A percentile compares a stretch with the other conserved stretches of the same genome.
Conservation (phyloP, 2,113 vertebrate genomes). For the Tragelaphus imberbis region DNA sequence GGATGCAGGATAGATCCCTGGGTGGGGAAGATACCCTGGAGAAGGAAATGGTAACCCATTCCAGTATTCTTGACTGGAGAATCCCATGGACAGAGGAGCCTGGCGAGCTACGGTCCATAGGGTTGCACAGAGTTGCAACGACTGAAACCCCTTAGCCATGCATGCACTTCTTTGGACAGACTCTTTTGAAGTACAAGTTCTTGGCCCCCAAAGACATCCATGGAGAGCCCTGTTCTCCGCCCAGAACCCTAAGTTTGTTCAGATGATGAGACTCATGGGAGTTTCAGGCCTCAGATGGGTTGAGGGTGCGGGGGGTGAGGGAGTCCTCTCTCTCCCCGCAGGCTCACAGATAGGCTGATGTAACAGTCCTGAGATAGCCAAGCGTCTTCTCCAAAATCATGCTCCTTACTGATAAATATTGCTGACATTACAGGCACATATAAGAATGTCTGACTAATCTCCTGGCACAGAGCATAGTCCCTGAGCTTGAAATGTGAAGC, state of each 20-base stretch:
- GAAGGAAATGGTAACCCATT: background rate
- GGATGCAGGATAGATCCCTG: background rate
- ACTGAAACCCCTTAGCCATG: background rate
- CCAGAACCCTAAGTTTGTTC: background rate
- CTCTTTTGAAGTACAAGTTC: background rate
- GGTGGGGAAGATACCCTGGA: background rate
- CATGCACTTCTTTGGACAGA: background rate
- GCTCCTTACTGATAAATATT: constrained; percentile 63
- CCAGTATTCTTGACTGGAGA: background rate
- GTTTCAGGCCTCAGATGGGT: background rate
- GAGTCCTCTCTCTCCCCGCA: background rate
- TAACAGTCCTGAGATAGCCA: background rate
- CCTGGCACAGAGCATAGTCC: constrained; percentile 38
- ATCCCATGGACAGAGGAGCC: background rate
- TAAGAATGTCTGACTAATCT: constrained; percentile 58
- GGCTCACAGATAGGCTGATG: background rate
- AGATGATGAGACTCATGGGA: background rate
- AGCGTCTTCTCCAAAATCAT: background rate
- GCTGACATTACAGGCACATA: constrained; percentile 33
- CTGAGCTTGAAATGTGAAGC: constrained; percentile 32
- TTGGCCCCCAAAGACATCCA: background rate
- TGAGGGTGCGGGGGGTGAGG: background rate
- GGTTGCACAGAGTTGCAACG: background rate
- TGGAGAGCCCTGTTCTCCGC: background rate
- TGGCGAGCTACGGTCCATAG: background rate